phyloP scores from a whole-genome alignment of 2,888 invertebrate genomes.

The Sthenelais limicola region DNA sequence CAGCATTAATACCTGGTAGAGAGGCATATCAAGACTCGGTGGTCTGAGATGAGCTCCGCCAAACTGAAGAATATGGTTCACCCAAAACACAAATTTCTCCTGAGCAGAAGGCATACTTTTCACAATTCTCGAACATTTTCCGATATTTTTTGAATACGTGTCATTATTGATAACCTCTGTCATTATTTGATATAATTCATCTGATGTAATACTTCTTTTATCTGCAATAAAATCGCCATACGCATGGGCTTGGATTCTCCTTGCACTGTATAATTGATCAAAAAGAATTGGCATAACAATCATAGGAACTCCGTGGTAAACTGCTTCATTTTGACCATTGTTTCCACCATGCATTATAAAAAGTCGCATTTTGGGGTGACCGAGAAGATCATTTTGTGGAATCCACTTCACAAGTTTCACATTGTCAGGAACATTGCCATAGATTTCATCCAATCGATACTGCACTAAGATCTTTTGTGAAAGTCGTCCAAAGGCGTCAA shows the following conservation, averaged over 20 bases:
- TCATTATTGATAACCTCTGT: constrained; percentile 15
- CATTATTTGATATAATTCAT: constrained; percentile 2
- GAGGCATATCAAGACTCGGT: constrained; percentile 29
- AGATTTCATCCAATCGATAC: background rate
- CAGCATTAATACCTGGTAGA: constrained; percentile 32
- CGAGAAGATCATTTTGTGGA: constrained; percentile 24
- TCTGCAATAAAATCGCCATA: constrained; percentile 1
- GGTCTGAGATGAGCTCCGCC: constrained; percentile 33
- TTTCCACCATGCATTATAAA: constrained; percentile 17
- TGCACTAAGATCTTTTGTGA: constrained; percentile 3
- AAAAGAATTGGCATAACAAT: background rate
- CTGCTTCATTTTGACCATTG: constrained; percentile 28
- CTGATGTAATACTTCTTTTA: background rate
- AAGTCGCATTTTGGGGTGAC: constrained; percentile 10
- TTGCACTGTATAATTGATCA: background rate
- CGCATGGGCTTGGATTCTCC: background rate
- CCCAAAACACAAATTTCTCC: constrained; percentile 38
- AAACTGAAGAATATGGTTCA: constrained; percentile 34
- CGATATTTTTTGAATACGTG: constrained; percentile 15
- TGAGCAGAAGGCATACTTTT: constrained; percentile 33
- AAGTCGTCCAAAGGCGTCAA: constrained; percentile 8
- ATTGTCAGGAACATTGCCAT: background rate
- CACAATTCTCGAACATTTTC: constrained; percentile 30
- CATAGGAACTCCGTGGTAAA: constrained; percentile 5
- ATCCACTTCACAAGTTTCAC: background rate